Evolutionary conservation across 2,888 invertebrate species (phyloP), one percentile per base, ranked within the genome.

Genomic region (Teinopalpus imperialis): DNA sequence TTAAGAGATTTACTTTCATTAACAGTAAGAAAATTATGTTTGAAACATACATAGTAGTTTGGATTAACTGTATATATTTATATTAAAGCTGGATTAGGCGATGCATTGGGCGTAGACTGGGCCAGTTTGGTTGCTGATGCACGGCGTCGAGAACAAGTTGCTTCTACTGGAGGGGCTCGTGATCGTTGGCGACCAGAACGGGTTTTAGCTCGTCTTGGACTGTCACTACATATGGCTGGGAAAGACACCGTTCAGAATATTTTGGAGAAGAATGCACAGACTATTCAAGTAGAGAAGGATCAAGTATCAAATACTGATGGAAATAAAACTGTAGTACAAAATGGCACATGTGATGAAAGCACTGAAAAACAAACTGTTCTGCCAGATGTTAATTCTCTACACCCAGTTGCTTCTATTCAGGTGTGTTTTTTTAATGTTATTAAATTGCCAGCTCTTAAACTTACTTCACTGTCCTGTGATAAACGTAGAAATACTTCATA

Each of bases 41-140:
- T n/a, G n/a, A n/a, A n/a, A n/a, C n/a, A n/a, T n/a, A n/a, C n/a
- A n/a, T n/a, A n/a, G n/a, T n/a, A n/a, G n/a, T n/a, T n/a, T n/a
- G n/a, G n/a, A n/a, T n/a, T n/a, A n/a, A n/a, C n/a, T n/a, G n/a
- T n/a, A n/a, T 6, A 7, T 30, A n/a, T 30, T 40, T 47, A 40
- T 29, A 41, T 57, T 62, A 68, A 50, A 87, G 87, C 85, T 81
- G 92, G 94, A 21, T 91, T 97, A 51, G 96, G 96, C 2, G 97
- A 97, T 78, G 96, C 96, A n/a, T 81, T 98, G 16, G 97, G 97
- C n/a, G 97, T 98, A 1, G 97, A 98, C 78, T 97, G 97, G 97
- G 94, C 96, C 6, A 96, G 96, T 69, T 88, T 98, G 31, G 94
- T 96, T 0, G 94, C 94, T 1, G 95, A 96, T 76, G 94, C 94